Base-by-base conservation (phyloP, 2,113 vertebrate species). In the Semicossyphus pulcher region DNA sequence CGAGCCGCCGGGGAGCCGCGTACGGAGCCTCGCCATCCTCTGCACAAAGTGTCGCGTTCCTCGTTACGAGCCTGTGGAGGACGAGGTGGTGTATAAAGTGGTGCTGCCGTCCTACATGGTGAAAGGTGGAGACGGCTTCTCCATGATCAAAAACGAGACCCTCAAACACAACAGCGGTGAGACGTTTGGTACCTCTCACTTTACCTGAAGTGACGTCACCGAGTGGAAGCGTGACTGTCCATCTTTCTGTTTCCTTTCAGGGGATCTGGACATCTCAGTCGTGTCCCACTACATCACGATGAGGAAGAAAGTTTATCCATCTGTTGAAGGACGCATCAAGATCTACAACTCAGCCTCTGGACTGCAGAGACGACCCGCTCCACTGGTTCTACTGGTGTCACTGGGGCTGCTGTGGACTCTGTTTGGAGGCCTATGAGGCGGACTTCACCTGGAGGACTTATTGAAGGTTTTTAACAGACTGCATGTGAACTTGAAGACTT, bases 121-220 rank as follows among this genome's bases (percentile, higher is more conserved):
- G 49, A 86, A 2, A 0, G 97, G 97, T 0, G 97, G 97, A 37
- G 97, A 99, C 31, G 94, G 93, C 1, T 99, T 91, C 81, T 26
- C 49, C 1, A 95, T 98, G 94, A 93, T 99, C 61, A 91, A 79
- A 61, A 54, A 95, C 0, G 92, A 95, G 79, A 87, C 72, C 3
- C 70, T 96, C 36, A 96, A 94, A 26, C 95, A 97, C 47, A 92
- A 91, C 74, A 96, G 94, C 48, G 97, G 97, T 99, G 90, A 94
- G 92, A 6, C 34, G 36, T 32, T 11, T 1, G 20, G 6, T 7
- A 4, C 4, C 12, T 14, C 14, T 39, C 12, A n/a, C 6, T 18
- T 18, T 42, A 5, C n/a, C n/a, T n/a, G n/a, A n/a, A n/a, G n/a
- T n/a, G n/a, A n/a, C n/a, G n/a, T 4, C 4, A 0, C 1, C 6